phyloP scores from a whole-genome alignment of 2,113 vertebrate genomes.

The Lasiurus cinereus region DNA sequence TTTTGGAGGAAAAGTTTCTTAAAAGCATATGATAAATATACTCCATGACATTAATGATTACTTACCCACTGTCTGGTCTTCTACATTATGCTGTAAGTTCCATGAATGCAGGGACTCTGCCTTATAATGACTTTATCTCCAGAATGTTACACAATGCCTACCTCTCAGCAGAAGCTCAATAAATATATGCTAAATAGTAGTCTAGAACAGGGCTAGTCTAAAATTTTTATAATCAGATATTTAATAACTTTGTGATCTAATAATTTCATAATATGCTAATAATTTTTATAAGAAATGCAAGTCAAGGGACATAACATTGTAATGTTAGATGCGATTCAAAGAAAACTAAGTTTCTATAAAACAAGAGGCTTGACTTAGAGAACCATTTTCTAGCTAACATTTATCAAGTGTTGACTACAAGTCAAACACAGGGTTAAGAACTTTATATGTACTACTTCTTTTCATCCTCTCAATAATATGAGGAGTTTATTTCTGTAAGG shows the following conservation, averaged over 20 bases:
- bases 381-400: not conserved
- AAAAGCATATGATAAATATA: not conserved
- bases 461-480: not conserved
- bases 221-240: not conserved
- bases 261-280: constrained; percentile 18
- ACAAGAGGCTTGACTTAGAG: not conserved
- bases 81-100: not conserved
- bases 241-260: constrained; percentile 24
- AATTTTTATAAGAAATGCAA: constrained; percentile 21
- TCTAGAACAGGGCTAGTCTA: not conserved
- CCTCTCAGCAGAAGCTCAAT: not conserved
- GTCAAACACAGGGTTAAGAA: not conserved
- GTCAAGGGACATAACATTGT: not conserved
- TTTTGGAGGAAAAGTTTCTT: not conserved
- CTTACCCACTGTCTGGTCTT: not conserved
- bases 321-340: not conserved
- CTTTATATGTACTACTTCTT: not conserved
- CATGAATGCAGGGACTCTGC: not conserved
- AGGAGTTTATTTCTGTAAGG: not conserved
- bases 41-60: too few relatives aligned
- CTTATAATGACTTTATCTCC: not conserved
- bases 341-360: not conserved
- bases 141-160: not conserved
- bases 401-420: not conserved
- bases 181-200: not conserved